phyloP scores from a whole-genome alignment of 2,113 vertebrate genomes.

The Vanacampus margaritifer region DNA sequence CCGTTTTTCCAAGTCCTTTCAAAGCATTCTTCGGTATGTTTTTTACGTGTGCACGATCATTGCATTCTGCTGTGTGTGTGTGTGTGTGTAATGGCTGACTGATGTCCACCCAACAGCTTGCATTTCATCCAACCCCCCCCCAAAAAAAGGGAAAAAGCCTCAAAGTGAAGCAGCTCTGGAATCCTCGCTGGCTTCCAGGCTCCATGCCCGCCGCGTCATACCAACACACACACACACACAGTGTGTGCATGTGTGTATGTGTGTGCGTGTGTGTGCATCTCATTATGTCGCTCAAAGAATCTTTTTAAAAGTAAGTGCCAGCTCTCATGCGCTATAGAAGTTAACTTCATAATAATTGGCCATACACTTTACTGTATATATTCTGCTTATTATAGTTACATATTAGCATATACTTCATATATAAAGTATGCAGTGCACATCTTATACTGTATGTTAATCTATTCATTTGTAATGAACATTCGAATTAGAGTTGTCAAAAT shows the following conservation, averaged over 20 bases:
- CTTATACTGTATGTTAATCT: not conserved
- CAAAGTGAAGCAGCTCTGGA: constrained; percentile 33
- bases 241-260: not conserved
- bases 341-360: not conserved
- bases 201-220: constrained; percentile 39
- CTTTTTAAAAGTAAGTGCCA: constrained; percentile 17
- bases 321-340: constrained; percentile 11
- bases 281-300: not conserved
- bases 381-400: too few species aligned
- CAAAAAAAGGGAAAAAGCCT: constrained; percentile 35
- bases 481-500: too few species aligned
- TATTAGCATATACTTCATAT: not conserved
- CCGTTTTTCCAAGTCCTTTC: constrained; percentile 31
- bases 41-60: constrained; percentile 29
- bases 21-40: constrained; percentile 39
- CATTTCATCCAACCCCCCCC: constrained; percentile 25
- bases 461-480: too few species aligned
- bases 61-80: not conserved
- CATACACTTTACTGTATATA: not conserved
- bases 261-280: constrained; percentile 22
- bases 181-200: constrained; percentile 31
- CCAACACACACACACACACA: constrained; percentile 25
- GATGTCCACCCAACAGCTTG: constrained; percentile 41
- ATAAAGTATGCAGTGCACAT: not conserved
- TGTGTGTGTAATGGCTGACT: constrained; percentile 23